Percentiles rank a stretch among this genome's conserved stretches.
phyloP scores from a whole-genome alignment of 2,797 vertebrate genomes.

The Odontamblyopus lacepedii region DNA sequence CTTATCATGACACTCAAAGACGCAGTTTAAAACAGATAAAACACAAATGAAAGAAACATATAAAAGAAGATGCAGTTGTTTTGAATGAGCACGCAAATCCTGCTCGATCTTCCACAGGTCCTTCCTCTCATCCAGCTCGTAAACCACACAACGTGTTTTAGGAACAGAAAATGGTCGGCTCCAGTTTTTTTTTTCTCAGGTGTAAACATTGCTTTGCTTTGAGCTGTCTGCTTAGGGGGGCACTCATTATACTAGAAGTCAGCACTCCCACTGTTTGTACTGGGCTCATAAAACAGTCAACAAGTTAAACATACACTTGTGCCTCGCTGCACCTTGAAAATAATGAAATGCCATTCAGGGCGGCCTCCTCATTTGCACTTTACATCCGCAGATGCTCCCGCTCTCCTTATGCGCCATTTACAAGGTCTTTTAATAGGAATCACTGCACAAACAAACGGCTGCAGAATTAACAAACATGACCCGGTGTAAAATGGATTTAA shows the following conservation, averaged over 20 bases:
- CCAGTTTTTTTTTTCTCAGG: constrained; percentile 1
- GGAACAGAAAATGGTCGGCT: neutral
- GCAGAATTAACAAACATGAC: neutral
- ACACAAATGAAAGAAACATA: too few species aligned
- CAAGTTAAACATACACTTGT: constrained; percentile 12
- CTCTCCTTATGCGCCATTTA: neutral
- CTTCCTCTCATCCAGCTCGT: neutral
- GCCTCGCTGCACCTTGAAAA: neutral
- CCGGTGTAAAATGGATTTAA: neutral
- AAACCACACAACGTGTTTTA: neutral
- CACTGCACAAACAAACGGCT: neutral
- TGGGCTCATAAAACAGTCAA: neutral
- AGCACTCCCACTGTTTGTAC: neutral
- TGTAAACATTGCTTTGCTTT: constrained; percentile 1
- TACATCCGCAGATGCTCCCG: neutral
- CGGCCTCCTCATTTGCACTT: neutral
- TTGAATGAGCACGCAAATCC: neutral
- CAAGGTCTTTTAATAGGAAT: neutral
- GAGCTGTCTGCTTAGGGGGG: neutral
- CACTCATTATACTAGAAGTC: constrained; percentile 8
- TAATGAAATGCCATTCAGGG: constrained; percentile 5
- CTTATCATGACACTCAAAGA: too few species aligned
- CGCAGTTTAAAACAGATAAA: too few species aligned
- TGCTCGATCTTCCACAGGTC: neutral
- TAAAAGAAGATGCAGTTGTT: too few species aligned